These are phyloP conservation scores for Gadopsis marmoratus DNA, from an alignment of 2,797 vertebrate genomes.

Conservation along the genomic window DNA sequence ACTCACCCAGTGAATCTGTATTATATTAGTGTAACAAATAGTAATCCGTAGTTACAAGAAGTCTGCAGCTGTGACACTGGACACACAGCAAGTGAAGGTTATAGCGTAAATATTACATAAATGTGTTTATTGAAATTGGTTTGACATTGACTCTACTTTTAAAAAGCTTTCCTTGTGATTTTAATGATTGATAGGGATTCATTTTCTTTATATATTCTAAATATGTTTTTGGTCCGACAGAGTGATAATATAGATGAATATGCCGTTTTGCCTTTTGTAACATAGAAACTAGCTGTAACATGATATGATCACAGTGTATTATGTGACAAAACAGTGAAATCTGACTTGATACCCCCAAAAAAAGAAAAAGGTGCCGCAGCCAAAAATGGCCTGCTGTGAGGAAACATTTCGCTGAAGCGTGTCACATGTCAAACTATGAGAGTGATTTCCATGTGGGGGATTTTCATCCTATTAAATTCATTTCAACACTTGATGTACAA, in stretches of 20 bases:
- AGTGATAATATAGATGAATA: neutral
- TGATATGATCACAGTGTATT: neutral
- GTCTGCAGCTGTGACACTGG: neutral
- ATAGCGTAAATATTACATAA: neutral
- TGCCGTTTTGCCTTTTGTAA: neutral
- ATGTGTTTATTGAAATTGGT: neutral
- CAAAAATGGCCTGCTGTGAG: constrained; percentile 31
- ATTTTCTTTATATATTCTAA: neutral
- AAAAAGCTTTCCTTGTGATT: neutral
- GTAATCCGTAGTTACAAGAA: neutral
- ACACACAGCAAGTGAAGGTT: neutral
- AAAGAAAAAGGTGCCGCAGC: neutral
- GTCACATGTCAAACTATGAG: constrained; percentile 35
- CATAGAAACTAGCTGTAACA: constrained; percentile 1
- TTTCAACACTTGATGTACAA: constrained; percentile 58
- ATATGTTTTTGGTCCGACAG: neutral
- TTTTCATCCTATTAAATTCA: constrained; percentile 52
- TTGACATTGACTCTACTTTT: neutral
- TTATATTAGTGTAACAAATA: neutral
- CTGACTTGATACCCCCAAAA: constrained; percentile 9
- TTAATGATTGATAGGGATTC: neutral
- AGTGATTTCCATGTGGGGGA: constrained; percentile 33
- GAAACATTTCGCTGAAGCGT: constrained; percentile 16
- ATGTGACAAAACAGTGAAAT: constrained; percentile 8
- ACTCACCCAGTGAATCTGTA: neutral